Base-by-base conservation (phyloP, 2,888 invertebrate genomes). In the Deladenus siricidicola region DNA sequence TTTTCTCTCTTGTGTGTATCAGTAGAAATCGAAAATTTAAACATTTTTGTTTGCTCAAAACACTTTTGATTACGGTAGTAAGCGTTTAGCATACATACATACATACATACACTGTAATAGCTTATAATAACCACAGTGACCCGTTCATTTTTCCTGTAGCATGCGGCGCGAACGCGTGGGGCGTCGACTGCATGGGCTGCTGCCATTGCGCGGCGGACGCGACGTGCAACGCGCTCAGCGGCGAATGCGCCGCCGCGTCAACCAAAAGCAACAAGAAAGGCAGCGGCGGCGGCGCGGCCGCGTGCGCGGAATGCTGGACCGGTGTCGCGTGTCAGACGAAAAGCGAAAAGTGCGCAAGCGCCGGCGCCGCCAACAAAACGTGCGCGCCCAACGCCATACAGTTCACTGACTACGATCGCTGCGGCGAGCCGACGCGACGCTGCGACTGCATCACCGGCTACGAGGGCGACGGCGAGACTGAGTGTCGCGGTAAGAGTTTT, bases 361-460 rank as follows among this genome's bases (percentile, higher is more conserved):
- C 4, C 48, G 21, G 48, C 23, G 17, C 23, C 2, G 21, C 48
- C 17, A 14, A 30, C n/a, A 53, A 39, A 3, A 30, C 62, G 56
- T 78, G 78, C 52, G 78, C 76, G 1, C 60, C 67, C 10, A 78
- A 79, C 57, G 78, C 78, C 28, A 67, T 79, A 21, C 70, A 71
- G 3, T 76, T 73, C 58, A 73, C 72, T 43, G 75, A 78, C 51
- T 69, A 66, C 48, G 75, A 77, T 54, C 58, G 73, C 14, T 75
- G 75, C 57, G 76, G 76, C 21, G 78, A 78, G 60, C 70, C 73
- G 3, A 58, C 73, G 48, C 71, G 70, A 53, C 55, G 70, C 26
- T 78, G 78, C 63, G 74, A 74, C 43, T 78, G 78, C 55, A 62
- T 78, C 43, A 66, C 68, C 34, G 78, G 78, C 8, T 78, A 71